Base-by-base conservation (phyloP, 2,888 invertebrate species). In the Drosophila mimica region DNA sequence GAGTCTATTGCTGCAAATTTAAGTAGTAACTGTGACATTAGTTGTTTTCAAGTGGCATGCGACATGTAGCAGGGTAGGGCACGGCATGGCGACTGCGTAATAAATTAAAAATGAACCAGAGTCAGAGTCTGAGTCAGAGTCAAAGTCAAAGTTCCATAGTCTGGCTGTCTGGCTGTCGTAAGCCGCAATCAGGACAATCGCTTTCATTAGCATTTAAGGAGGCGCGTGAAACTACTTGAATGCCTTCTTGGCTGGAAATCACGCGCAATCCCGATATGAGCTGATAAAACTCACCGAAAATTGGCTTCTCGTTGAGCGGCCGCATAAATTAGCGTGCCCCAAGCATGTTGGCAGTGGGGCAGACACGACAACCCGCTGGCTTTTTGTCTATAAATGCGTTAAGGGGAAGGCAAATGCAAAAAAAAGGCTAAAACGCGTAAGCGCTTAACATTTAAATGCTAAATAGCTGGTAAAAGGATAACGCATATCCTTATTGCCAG, bases 391-490 rank as follows among this genome's bases (percentile, higher is more conserved):
- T 3, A 40, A 58, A 28, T 51, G 65, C 61, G 70, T 56, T 49
- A 40, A 15, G 5, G 5, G 48, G 31, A 46, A 9, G 17, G 43
- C 46, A 53, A 53, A 31, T 3, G 31, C 11, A 48, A 60, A 48
- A 65, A 70, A 64, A 67, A 66, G 60, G 71, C 69, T 62, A 81
- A 76, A 76, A 63, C 53, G 81, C 81, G 77, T 70, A 72, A 82
- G 81, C 86, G 77, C 72, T 78, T 74, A 77, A 68, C 87, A 87
- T 88, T 88, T 87, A 90, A 90, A 87, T 90, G 86, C 90, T 90
- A 89, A 89, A 89, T 82, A 86, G 88, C 87, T 87, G 87, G 87
- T 86, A 90, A 89, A 90, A 83, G 90, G 89, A 88, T 83, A 90
- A 90, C 77, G 88, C 74, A 82, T 78, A 86, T 89, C 88, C 89